Conservation (phyloP, 2,113 vertebrate genomes). For the Eurypyga helias region DNA sequence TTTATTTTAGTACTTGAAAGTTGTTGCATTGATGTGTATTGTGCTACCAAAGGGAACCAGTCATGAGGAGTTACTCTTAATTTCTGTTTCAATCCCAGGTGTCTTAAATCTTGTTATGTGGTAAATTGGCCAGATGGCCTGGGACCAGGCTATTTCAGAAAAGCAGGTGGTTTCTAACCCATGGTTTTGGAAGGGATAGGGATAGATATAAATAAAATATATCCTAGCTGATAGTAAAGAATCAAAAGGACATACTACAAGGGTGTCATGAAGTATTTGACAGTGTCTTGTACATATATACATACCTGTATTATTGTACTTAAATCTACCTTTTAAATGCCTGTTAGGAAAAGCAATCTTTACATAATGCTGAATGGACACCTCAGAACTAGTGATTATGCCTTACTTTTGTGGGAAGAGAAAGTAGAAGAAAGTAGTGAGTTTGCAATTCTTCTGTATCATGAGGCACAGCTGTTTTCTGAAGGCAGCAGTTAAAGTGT, state of each 20-base stretch:
- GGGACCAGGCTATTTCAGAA: neutral
- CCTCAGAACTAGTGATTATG: neutral
- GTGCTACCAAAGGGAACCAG: neutral
- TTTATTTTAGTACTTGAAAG: neutral
- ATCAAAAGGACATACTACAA: neutral
- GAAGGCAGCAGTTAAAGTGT: neutral
- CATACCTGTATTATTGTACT: neutral
- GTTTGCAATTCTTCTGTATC: neutral
- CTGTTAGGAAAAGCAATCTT: neutral
- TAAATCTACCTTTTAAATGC: neutral
- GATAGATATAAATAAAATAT: neutral
- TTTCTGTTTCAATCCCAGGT: neutral
- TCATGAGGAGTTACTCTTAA: neutral
- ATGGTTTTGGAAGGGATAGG: neutral
- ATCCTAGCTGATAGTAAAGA: neutral
- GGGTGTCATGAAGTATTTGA: neutral
- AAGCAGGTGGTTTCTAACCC: neutral
- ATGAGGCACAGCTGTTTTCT: neutral
- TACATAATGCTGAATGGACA: neutral
- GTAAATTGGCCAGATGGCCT: neutral
- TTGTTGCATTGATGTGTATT: neutral
- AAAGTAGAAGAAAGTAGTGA: neutral
- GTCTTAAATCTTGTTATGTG: neutral
- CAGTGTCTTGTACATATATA: neutral
- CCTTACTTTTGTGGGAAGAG: neutral